These are phyloP conservation scores for Tipula helvola DNA, from an alignment of 2,888 invertebrate genomes.

Conservation along the genomic window DNA sequence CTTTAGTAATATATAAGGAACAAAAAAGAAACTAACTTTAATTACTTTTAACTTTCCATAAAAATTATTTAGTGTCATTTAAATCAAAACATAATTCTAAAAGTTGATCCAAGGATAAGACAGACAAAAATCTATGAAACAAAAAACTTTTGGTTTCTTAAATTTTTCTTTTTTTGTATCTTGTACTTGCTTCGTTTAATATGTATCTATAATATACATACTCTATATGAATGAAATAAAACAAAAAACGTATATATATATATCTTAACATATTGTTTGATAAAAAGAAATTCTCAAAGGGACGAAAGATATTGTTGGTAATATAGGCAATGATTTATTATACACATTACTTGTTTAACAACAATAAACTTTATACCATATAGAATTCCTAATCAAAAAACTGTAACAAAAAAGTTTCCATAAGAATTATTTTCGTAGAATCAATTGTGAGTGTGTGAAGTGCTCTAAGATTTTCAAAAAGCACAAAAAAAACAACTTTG, in stretches of 20 bases:
- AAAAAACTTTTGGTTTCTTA: background rate
- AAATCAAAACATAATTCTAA: background rate
- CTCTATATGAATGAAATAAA: background rate
- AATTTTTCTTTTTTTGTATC: background rate
- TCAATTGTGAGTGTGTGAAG: background rate
- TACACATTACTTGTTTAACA: background rate
- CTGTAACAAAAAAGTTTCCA: background rate
- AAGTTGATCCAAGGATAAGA: background rate
- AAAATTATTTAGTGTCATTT: background rate
- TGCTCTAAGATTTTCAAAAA: background rate
- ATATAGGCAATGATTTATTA: background rate
- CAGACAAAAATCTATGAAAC: background rate
- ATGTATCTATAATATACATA: background rate
- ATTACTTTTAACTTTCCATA: background rate
- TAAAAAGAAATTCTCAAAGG: background rate
- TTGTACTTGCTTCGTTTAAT: background rate
- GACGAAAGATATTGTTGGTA: conserved; percentile 4
- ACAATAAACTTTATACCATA: background rate
- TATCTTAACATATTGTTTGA: background rate
- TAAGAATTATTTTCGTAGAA: background rate
- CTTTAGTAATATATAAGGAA: background rate
- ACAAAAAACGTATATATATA: background rate
- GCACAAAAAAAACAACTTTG: background rate
- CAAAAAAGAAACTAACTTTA: background rate
- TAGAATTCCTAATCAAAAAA: background rate